phyloP scores from a whole-genome alignment of 2,888 invertebrate genomes.

The Pristionchus arcanus region DNA sequence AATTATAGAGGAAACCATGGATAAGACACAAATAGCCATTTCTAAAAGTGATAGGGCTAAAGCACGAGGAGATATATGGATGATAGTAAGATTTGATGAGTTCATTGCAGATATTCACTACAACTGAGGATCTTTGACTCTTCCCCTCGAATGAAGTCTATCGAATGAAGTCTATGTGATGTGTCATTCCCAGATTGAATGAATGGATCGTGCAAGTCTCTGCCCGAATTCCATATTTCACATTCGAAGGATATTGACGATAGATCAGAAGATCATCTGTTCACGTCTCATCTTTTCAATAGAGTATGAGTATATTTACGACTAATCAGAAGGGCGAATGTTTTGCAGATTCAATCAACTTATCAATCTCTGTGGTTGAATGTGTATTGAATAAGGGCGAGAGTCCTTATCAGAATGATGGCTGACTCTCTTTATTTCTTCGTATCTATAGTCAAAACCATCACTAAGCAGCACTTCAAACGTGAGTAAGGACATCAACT shows the following conservation, averaged over 20 bases:
- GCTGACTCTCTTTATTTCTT: neutral
- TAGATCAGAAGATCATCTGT: neutral
- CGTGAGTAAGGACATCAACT: neutral
- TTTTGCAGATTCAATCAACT: neutral
- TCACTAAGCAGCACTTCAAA: neutral
- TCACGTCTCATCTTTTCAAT: neutral
- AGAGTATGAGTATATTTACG: neutral
- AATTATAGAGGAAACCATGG: neutral
- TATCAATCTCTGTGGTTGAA: constrained; percentile 2
- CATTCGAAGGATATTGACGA: neutral
- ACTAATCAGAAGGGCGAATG: neutral
- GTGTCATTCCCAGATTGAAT: neutral
- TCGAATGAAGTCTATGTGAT: neutral
- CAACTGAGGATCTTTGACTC: neutral
- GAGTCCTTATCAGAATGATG: constrained; percentile 11
- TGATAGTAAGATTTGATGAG: neutral
- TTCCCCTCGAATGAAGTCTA: neutral
- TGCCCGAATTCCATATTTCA: neutral
- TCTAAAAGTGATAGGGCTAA: neutral
- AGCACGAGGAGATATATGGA: neutral
- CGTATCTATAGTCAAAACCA: neutral
- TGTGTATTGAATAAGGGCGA: constrained; percentile 13
- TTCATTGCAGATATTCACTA: neutral
- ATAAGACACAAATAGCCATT: neutral
- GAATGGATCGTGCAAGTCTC: neutral